Evolutionary conservation across 2,113 vertebrate species (phyloP), one percentile per base, ranked within the genome.

Genomic region (Butorides virescens): DNA sequence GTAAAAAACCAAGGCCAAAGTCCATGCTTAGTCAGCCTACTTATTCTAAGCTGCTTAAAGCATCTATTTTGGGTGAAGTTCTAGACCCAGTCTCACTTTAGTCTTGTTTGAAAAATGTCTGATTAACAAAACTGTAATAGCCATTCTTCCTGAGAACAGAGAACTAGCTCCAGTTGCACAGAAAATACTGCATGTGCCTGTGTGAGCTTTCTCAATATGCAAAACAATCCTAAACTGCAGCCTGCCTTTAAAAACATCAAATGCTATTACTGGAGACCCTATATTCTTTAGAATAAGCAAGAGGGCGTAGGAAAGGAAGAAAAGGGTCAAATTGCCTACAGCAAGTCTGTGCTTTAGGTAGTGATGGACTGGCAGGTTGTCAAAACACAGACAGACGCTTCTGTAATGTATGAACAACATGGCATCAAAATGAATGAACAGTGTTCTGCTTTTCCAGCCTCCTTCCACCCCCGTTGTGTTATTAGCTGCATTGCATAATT

Each of bases 401-500:
- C 90, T 86, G 63, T 72, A 67, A 62, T 29, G 22, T 90, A 90
- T 63, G 93, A 94, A 67, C 87, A 95, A 93, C 81, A 88, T 6
- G 27, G 56, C 39, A 90, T 44, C 50, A 72, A 75, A 92, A 94
- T 78, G 93, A 97, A 90, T 84, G 93, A 97, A 50, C 30, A 1
- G 56, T n/a, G 47, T 77, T 95, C 90, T 95, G 68, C 88, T 93
- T 88, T 91, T 80, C 80, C 94, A 90, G 77, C 71, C 81, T 88
- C 20, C 71, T 90, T 92, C 90, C 85, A 77, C 73, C 92, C 85
- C 68, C 6, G 1, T 61, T 0, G 8, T 1, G 23, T 86, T 84
- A 92, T 96, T 95, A 95, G 91, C 83, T 93, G 84, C 66, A 63
- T 90, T 96, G 96, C 79, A 93, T 95, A 95, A 96, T 94, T 82